A percentile compares a stretch with the other conserved stretches of the same genome.
Evolutionary conservation across 2,113 vertebrate genomes (phyloP).

Genomic region (Micronisus gabar): DNA sequence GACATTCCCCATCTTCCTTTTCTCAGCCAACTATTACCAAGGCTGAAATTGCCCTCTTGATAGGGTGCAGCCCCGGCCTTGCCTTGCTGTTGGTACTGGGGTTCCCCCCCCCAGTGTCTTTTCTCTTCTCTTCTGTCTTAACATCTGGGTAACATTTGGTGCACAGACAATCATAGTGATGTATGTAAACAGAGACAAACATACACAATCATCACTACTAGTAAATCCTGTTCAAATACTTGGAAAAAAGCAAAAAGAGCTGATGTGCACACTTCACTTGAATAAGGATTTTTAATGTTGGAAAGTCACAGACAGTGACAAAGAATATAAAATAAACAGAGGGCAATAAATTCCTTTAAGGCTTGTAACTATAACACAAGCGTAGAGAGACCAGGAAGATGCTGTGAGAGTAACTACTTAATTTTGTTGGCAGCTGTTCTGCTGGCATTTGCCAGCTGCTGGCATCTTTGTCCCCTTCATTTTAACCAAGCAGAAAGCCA

Average conservation of each 20-base stretch:
- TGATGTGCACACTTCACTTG: neutral
- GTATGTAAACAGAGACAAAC: constrained; percentile 24
- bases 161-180: neutral
- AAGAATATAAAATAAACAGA: constrained; percentile 23
- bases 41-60: neutral
- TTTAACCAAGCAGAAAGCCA: constrained; percentile 38
- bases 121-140: constrained; percentile 5
- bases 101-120: neutral
- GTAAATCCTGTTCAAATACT: neutral
- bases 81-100: neutral
- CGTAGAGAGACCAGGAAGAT: neutral
- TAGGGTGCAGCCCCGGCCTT: neutral
- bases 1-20: neutral
- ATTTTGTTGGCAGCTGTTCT: constrained; percentile 28
- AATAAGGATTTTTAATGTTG: neutral
- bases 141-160: neutral
- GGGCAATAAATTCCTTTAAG: constrained; percentile 44
- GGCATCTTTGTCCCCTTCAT: neutral
- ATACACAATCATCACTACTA: neutral
- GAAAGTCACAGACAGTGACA: constrained; percentile 23
- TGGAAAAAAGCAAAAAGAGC: neutral
- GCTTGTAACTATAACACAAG: neutral
- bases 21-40: neutral
- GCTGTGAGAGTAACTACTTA: constrained; percentile 17
- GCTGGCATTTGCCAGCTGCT: constrained; percentile 35